These are phyloP conservation scores for Dufourea novaeangliae DNA, from an alignment of 1,140 invertebrate genomes.

Conservation along the genomic window DNA sequence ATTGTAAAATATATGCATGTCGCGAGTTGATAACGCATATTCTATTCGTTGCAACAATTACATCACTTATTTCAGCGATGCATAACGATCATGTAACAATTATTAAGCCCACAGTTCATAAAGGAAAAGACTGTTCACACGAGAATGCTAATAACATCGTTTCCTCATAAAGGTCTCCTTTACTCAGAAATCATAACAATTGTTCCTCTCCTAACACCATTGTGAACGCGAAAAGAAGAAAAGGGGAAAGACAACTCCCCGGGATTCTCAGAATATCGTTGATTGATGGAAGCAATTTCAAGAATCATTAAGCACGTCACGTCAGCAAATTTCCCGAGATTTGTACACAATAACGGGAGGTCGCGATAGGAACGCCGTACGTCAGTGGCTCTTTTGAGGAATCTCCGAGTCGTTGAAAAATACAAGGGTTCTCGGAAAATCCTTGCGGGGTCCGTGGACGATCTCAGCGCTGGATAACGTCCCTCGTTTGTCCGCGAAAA, in stretches of 20 bases:
- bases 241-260: neutral
- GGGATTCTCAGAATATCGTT: neutral
- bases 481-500: slow-evolving; percentile 50
- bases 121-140: too few relatives aligned
- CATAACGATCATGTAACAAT: too few relatives aligned
- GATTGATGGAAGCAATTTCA: slow-evolving; percentile 28
- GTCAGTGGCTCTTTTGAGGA: neutral
- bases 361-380: slow-evolving; percentile 1
- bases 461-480: slow-evolving; percentile 49
- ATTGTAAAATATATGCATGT: too few relatives aligned
- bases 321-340: slow-evolving; percentile 18
- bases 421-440: slow-evolving; percentile 20
- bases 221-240: neutral
- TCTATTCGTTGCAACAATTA: too few relatives aligned
- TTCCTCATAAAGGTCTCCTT: neutral
- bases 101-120: too few relatives aligned
- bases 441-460: neutral
- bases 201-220: too few relatives aligned
- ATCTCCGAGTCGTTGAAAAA: slow-evolving; percentile 10
- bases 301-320: slow-evolving; percentile 24
- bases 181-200: neutral
- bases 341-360: neutral
- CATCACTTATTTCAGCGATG: too few relatives aligned
- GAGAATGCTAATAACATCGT: too few relatives aligned
- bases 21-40: too few relatives aligned